A percentile compares a stretch with the other conserved stretches of the same genome.
These are phyloP conservation scores for Staurois parvus DNA, from an alignment of 2,797 vertebrate genomes.

Conservation along the genomic window DNA sequence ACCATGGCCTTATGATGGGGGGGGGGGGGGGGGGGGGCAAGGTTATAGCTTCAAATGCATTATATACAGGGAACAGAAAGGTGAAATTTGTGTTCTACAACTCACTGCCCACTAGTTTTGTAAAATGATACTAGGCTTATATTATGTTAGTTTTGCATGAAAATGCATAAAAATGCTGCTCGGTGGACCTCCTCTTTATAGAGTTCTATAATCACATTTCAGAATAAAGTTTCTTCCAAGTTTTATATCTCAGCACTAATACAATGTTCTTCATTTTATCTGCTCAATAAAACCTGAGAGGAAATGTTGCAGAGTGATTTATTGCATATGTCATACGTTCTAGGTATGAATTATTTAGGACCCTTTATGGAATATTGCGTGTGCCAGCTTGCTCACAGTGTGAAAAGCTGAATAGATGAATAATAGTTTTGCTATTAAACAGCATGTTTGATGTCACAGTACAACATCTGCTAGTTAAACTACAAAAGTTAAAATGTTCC, in stretches of 20 bases:
- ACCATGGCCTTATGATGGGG: too few relatives aligned
- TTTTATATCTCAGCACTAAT: constrained; percentile 6
- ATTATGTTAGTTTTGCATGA: too few relatives aligned
- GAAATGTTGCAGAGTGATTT: constrained; percentile 62
- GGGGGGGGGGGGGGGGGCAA: too few relatives aligned
- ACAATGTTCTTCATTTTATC: constrained; percentile 27
- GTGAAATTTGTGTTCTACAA: too few relatives aligned
- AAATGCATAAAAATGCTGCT: too few relatives aligned
- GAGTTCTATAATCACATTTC: not conserved
- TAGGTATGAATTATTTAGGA: constrained; percentile 68
- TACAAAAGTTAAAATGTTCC: constrained; percentile 67
- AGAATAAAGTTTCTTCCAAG: not conserved
- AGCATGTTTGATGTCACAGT: constrained; percentile 74
- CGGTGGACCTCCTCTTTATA: too few relatives aligned
- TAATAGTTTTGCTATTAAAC: constrained; percentile 79
- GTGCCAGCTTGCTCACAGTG: constrained; percentile 71
- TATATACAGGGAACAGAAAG: too few relatives aligned
- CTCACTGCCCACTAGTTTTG: too few relatives aligned
- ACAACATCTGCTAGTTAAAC: constrained; percentile 75
- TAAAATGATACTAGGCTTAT: too few relatives aligned
- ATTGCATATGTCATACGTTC: constrained; percentile 64
- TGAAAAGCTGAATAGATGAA: constrained; percentile 75
- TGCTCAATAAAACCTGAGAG: constrained; percentile 46
- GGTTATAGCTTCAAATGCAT: too few relatives aligned
- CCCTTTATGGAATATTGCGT: constrained; percentile 67